These are phyloP conservation scores for Drosophila kuntzei DNA, from an alignment of 2,888 invertebrate genomes.

Conservation along the genomic window DNA sequence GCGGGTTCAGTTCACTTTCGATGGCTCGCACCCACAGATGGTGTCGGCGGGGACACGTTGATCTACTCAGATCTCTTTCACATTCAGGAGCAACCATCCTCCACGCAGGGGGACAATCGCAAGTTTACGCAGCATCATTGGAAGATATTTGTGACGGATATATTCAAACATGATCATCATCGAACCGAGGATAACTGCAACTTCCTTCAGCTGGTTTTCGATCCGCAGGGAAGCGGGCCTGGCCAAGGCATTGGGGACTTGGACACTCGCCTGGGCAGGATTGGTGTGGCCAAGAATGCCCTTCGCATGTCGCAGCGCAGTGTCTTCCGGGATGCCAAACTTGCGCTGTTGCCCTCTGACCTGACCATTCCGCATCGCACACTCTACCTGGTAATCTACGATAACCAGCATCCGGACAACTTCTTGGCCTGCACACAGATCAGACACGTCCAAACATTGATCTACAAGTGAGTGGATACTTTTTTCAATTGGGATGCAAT, in stretches of 20 bases:
- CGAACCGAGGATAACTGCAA: conserved; percentile 92
- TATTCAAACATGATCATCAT: conserved; percentile 91
- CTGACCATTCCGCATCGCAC: conserved; percentile 91
- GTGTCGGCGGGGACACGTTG: conserved; percentile 89
- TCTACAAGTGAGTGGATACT: conserved; percentile 88
- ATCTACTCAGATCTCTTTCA: conserved; percentile 93
- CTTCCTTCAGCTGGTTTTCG: conserved; percentile 93
- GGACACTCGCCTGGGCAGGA: conserved; percentile 90
- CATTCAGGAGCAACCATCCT: conserved; percentile 85
- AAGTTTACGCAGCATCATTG: conserved; percentile 91
- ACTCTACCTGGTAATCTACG: conserved; percentile 93
- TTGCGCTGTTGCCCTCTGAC: conserved; percentile 90
- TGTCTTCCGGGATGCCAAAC: conserved; percentile 90
- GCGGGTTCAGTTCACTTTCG: conserved; percentile 92
- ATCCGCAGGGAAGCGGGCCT: conserved; percentile 90
- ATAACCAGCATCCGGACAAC: conserved; percentile 90
- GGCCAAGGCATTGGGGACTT: conserved; percentile 92
- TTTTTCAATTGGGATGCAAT: not conserved
- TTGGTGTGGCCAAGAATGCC: conserved; percentile 90
- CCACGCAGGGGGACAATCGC: conserved; percentile 71
- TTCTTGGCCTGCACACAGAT: conserved; percentile 94
- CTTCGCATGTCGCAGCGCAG: conserved; percentile 85
- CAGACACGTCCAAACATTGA: conserved; percentile 88
- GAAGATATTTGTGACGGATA: conserved; percentile 96
- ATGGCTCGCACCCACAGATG: conserved; percentile 87